Percentiles rank a stretch among this genome's conserved stretches.
phyloP scores from a whole-genome alignment of 2,797 vertebrate species.

The Enteromius anoplus region DNA sequence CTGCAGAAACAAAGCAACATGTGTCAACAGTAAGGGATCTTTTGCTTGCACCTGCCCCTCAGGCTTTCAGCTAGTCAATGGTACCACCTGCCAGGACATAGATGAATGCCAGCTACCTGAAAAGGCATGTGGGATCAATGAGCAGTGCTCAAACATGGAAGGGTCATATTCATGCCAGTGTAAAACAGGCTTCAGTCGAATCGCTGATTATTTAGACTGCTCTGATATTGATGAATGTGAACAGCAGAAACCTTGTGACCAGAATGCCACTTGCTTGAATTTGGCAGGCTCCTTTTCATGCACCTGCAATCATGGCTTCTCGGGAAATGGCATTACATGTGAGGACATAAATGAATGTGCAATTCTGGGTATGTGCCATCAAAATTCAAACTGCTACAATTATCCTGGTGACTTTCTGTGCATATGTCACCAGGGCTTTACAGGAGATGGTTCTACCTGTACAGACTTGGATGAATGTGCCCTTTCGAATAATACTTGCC shows the following conservation, averaged over 20 bases:
- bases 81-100: conserved; percentile 79
- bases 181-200: conserved; percentile 71
- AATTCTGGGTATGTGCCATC: conserved; percentile 65
- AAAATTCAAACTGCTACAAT: conserved; percentile 74
- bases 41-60: conserved; percentile 75
- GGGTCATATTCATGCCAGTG: conserved; percentile 79
- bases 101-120: conserved; percentile 74
- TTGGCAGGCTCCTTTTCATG: conserved; percentile 76
- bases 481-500: conserved; percentile 69
- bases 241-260: conserved; percentile 71
- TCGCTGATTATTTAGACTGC: conserved; percentile 68
- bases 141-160: conserved; percentile 77
- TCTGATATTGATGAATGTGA: conserved; percentile 79
- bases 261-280: conserved; percentile 80
- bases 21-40: conserved; percentile 78
- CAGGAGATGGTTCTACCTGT: conserved; percentile 78
- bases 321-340: conserved; percentile 76
- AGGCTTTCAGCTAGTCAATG: conserved; percentile 75
- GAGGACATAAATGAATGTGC: conserved; percentile 79
- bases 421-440: conserved; percentile 76
- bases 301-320: conserved; percentile 78
- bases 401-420: conserved; percentile 73
- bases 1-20: conserved; percentile 75
- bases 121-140: conserved; percentile 72
- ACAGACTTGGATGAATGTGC: conserved; percentile 79